Base-by-base conservation (phyloP, 1,140 invertebrate species). In the Rhagoletis pomonella region DNA sequence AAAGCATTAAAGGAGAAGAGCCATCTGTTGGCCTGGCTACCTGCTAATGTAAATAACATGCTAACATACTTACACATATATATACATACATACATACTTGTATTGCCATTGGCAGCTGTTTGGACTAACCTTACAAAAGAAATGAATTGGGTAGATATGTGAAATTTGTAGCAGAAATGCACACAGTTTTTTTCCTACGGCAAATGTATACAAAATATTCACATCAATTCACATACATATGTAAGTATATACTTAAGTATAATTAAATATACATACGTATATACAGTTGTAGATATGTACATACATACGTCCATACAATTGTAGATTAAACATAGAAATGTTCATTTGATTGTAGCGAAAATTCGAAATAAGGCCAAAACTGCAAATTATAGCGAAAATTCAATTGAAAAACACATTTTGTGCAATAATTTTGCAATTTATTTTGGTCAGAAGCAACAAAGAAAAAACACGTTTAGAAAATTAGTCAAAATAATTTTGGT, bases 91-190 rank as follows among this genome's bases (percentile, higher is more conserved):
- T 47, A 47, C 39, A 42, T 9, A 81, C 55, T 81, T 81, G 1
- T 55, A 55, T 81, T 81, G 73, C 73, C 73, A 55, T 81, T 81
- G 73, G 73, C 73, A 81, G 73, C 73, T 81, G 73, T 55, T 29
- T 6, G 17, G 47, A 9, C 47, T 81, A 17, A 17, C n/a, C 17
- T 9, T 29, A n/a, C 47, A 81, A 73, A 42, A 73, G 67, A 73
- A 55, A 10, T 55, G 73, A 55, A 44, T 81, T 55, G 50, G 39
- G 12, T 73, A 6, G 12, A 1, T 6, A 42, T 73, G 67, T 50
- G 17, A 50, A 10, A 39, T 12, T 10, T 0, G 42, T 17, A 77
- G 6, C 42, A 77, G 5, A 10, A 50, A 77, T 50, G 6, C 42
- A 14, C 42, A 77, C 17, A 50, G 6, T 67, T 67, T 67, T 39